phyloP scores from a whole-genome alignment of 1,140 invertebrate species.

The Nephila pilipes region DNA sequence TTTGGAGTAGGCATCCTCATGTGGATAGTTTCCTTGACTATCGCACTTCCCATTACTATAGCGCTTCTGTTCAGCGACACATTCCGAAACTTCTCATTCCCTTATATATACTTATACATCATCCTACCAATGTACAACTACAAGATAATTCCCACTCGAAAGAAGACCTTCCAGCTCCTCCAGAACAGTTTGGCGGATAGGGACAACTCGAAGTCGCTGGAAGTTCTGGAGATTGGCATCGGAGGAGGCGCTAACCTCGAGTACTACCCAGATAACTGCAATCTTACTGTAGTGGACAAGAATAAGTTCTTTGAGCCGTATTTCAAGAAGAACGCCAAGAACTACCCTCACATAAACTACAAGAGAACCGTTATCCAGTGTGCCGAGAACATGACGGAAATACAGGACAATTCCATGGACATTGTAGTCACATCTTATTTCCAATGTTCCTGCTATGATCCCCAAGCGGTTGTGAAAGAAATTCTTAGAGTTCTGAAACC shows the following conservation, averaged over 20 bases:
- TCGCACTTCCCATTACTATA: neutral
- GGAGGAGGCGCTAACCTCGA: conserved; percentile 67
- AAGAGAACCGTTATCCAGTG: neutral
- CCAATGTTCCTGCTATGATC: conserved; percentile 79
- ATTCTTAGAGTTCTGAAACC: conserved; percentile 80
- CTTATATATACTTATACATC: neutral
- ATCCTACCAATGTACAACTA: neutral
- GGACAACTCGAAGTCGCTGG: neutral
- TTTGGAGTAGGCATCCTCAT: too few relatives aligned
- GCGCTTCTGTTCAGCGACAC: neutral
- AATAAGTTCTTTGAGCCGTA: conserved; percentile 52
- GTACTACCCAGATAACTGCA: conserved; percentile 67
- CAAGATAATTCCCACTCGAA: neutral
- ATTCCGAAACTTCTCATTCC: neutral
- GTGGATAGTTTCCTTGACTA: neutral
- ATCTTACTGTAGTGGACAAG: conserved; percentile 59
- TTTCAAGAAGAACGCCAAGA: conserved; percentile 54
- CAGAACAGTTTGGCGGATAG: neutral
- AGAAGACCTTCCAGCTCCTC: neutral
- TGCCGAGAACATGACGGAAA: conserved; percentile 80
- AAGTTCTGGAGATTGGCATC: conserved; percentile 75
- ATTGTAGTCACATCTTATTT: conserved; percentile 79
- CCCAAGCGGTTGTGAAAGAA: conserved; percentile 79
- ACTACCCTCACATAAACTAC: conserved; percentile 58
- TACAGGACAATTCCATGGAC: conserved; percentile 79